Evolutionary conservation across 2,113 vertebrate species (phyloP).

Genomic region (Mastomys natalensis): DNA sequence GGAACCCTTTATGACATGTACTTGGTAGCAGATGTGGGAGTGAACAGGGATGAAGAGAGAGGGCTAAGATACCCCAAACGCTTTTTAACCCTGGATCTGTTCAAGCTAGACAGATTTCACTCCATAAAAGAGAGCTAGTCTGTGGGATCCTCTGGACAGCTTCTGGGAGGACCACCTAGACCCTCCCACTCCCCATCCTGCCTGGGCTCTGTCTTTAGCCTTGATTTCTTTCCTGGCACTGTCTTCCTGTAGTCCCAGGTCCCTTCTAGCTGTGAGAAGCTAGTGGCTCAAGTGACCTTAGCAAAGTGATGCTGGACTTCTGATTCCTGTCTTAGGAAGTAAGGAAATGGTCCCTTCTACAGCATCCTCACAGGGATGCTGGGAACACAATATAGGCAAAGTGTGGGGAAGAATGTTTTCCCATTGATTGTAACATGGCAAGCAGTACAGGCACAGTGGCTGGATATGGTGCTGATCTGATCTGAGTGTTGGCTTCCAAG

Average conservation of each 20-base stretch:
- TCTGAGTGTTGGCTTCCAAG: not conserved
- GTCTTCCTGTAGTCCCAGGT: fast-evolving
- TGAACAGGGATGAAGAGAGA: not conserved
- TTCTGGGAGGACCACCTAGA: not conserved
- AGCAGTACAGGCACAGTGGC: not conserved
- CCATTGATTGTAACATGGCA: not conserved
- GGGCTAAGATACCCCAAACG: not conserved
- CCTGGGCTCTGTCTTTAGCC: not conserved
- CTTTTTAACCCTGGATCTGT: fast-evolving
- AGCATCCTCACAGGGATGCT: not conserved
- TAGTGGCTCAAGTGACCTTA: not conserved
- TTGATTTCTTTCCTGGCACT: not conserved
- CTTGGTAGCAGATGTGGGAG: not conserved
- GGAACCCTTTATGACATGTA: not conserved
- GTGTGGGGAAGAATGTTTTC: not conserved
- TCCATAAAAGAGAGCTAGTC: not conserved
- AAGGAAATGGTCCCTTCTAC: not conserved
- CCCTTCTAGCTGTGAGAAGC: not conserved
- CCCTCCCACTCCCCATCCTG: fast-evolving
- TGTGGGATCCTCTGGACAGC: not conserved
- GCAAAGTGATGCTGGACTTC: not conserved
- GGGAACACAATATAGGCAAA: not conserved
- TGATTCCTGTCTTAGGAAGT: not conserved
- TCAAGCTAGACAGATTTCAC: not conserved
- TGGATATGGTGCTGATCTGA: fast-evolving